Evolutionary conservation across 2,797 vertebrate species (phyloP).

Genomic region (Lates japonicus): DNA sequence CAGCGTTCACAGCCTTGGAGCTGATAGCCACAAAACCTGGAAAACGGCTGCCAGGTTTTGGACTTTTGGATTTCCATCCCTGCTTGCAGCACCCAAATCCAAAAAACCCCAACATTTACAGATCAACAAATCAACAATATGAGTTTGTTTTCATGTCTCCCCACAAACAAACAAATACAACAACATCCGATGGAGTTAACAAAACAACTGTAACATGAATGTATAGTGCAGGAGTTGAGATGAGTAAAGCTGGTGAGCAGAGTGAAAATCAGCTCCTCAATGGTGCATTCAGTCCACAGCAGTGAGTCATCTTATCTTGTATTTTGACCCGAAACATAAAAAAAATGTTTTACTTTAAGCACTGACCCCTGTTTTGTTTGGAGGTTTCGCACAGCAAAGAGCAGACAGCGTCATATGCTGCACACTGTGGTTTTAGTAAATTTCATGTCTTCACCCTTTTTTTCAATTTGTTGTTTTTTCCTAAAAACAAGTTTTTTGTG

Average conservation of each 20-base stretch:
- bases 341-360: neutral
- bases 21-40: no score
- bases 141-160: slow-evolving; percentile 17
- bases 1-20: neutral
- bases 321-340: no score
- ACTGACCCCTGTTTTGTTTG: neutral
- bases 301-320: neutral
- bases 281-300: slow-evolving; percentile 1
- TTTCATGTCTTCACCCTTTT: neutral
- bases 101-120: slow-evolving; percentile 4
- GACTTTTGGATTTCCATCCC: neutral
- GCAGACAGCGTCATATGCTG: neutral
- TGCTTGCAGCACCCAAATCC: neutral
- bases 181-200: neutral
- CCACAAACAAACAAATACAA: neutral
- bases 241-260: slow-evolving; percentile 9
- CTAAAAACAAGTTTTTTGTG: neutral
- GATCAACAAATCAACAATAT: neutral
- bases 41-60: neutral
- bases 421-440: neutral
- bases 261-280: neutral
- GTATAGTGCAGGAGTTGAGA: neutral
- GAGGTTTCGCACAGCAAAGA: neutral
- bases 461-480: no score
- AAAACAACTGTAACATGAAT: neutral